A percentile compares a stretch with the other conserved stretches of the same genome.
phyloP scores from a whole-genome alignment of 2,888 invertebrate genomes.

The Tricholauxania praeusta region DNA sequence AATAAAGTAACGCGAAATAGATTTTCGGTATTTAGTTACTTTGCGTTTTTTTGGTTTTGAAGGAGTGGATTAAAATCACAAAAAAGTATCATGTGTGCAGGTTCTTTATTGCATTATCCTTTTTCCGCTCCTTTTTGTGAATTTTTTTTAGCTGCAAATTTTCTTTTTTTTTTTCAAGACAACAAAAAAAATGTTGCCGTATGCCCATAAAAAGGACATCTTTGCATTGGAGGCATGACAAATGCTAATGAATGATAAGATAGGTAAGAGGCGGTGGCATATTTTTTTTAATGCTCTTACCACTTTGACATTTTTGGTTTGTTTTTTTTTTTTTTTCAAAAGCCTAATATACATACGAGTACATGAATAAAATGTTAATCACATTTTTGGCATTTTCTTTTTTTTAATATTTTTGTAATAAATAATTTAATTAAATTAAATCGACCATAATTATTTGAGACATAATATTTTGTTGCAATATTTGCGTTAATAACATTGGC shows the following conservation, averaged over 20 bases:
- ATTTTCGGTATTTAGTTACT: slow-evolving; percentile 35
- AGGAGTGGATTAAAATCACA: slow-evolving; percentile 33
- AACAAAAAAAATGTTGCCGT: slow-evolving; percentile 54
- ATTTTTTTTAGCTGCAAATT: slow-evolving; percentile 54
- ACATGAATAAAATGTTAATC: too few species aligned
- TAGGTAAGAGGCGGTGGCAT: neutral
- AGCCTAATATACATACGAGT: too few species aligned
- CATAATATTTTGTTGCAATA: too few species aligned
- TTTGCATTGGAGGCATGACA: neutral
- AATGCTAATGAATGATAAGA: slow-evolving; percentile 13
- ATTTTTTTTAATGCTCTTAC: too few species aligned
- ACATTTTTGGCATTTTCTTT: too few species aligned
- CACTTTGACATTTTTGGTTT: too few species aligned
- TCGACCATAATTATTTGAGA: too few species aligned
- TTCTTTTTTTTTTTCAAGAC: slow-evolving; percentile 54
- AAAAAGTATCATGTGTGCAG: slow-evolving; percentile 42
- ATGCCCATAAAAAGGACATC: neutral
- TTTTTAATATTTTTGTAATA: too few species aligned
- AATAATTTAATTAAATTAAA: too few species aligned
- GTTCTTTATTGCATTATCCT: slow-evolving; percentile 39
- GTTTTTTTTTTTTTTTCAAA: too few species aligned
- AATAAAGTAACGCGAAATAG: slow-evolving; percentile 38
- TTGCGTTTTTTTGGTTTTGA: slow-evolving; percentile 12
- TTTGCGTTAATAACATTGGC: too few species aligned
- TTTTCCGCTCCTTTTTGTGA: neutral